A percentile compares a stretch with the other conserved stretches of the same genome.
Evolutionary conservation across 1,140 invertebrate species (phyloP).

Genomic region (Zaprionus davidi): DNA sequence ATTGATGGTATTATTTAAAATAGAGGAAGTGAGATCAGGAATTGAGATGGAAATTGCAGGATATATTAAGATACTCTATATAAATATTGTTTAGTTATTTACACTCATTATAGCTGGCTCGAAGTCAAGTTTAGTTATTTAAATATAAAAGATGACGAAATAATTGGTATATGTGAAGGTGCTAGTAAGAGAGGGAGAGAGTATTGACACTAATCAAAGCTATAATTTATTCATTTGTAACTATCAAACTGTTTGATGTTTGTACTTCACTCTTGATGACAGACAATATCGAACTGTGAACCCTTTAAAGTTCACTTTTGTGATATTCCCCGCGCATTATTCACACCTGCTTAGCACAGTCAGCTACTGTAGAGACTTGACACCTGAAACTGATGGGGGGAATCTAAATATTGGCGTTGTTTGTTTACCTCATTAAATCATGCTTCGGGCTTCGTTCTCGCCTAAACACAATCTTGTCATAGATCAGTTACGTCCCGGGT

Average conservation of each 20-base stretch:
- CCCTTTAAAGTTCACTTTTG: conserved; percentile 14
- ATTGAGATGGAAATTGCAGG: neutral
- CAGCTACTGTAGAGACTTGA: neutral
- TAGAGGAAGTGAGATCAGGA: neutral
- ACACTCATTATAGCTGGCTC: too few relatives aligned
- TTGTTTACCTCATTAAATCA: conserved; percentile 24
- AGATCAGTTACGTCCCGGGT: conserved; percentile 21
- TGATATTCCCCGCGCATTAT: neutral
- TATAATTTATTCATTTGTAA: neutral
- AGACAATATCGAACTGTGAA: neutral
- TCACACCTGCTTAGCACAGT: neutral
- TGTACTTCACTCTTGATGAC: neutral
- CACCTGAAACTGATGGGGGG: neutral
- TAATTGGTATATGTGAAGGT: too few relatives aligned
- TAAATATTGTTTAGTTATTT: neutral
- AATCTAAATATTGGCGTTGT: conserved; percentile 2
- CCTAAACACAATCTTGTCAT: conserved; percentile 12
- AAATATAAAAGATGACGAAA: too few relatives aligned
- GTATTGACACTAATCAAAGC: neutral
- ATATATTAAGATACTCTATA: neutral
- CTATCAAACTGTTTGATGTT: neutral
- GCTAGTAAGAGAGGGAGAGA: neutral
- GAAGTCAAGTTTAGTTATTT: too few relatives aligned
- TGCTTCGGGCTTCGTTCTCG: neutral
- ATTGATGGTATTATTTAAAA: neutral